Base-by-base conservation (phyloP, 2,888 invertebrate genomes). In the Sinohyriopsis cumingii region DNA sequence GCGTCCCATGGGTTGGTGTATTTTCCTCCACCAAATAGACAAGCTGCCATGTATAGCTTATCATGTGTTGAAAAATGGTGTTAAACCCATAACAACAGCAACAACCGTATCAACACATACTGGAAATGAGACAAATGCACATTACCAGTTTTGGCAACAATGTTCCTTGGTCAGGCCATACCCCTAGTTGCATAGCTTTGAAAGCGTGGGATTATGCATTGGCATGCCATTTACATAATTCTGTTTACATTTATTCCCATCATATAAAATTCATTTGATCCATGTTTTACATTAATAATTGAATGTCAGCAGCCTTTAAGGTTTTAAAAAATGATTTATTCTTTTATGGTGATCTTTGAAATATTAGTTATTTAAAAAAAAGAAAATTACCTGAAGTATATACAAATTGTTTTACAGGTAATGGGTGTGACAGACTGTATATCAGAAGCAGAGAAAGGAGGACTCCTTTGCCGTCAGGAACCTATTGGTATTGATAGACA, bases 401-500 rank as follows among this genome's bases (percentile, higher is more conserved):
- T 28, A 33, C 19, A 55, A 7, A 71, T 68, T 56, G 9, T 63
- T 57, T 68, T 75, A 25, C 78, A 93, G 92, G 90, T 97, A 65
- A 92, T 93, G 76, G 99, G 99, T 33, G 97, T 99, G 0, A 94
- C 95, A 65, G 98, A 99, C 90, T 99, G 98, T 89, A 92, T 97
- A 65, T 93, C 95, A 67, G 95, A 96, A 87, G 94, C 95, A 76
- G 98, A 99, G 87, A 96, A 95, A 87, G 95, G 95, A 89, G 97
- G 98, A 3, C 92, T 96, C 75, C 92, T 97, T 45, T 95, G 96
- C 88, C 93, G 99, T 61, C 98, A 98, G 89, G 97, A 98, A 89
- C 95, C 95, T 84, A 91, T 99, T 60, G 99, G 99, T 1, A 95
- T 94, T 90, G 99, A 99, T 90, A 92, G 99, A 78, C 96, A 98